Evolutionary conservation across 53 echinoderm and acorn worm species (phyloP), one percentile per base, ranked within the genome.

Genomic region (Echinarachnius parma): DNA sequence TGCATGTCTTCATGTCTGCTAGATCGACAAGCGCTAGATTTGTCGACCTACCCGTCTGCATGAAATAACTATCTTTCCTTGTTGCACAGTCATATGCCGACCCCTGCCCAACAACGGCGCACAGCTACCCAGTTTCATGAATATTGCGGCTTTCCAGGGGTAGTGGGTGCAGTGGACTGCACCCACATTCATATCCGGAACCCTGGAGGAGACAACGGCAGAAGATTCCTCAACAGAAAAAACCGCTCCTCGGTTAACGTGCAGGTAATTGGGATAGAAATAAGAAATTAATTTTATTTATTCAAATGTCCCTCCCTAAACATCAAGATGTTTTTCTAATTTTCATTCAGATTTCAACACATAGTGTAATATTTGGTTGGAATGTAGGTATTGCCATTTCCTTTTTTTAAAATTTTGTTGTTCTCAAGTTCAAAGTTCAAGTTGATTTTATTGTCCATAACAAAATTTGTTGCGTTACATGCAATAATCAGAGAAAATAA

Each of bases 141-240:
- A 1, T 72, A 72, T 30, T 34, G 33, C 16, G 26, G 21, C 13
- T 72, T 72, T 35, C 74, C 74, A 2, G 74, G 74, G 2, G 74
- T 72, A 5, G 21, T 72, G 1, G 74, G 74, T 29, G 74, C 74
- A 5, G 55, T 72, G 2, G 74, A 72, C 21, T 53, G 74, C 22
- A 72, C 74, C 4, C 74, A 72, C 23, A 37, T 72, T 1, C 9
- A 3, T 3, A 72, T 72, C 15, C 4, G 39, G 23, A 54, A 37
- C 21, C 55, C 74, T 35, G 56, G 74, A 3, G 74, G 74, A n/a
- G 34, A 31, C 3, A 53, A 72, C 33, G 74, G 20, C 0, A 20
- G 14, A 21, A 42, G 35, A 11, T 72, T 72, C 56, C 31, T 72
- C 74, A 72, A 72, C 53, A 19, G 74, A 23, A 72, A 72, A 34